A percentile compares a stretch with the other conserved stretches of the same genome.
Conservation (phyloP, 2,113 vertebrate genomes). For the Microcebus lehilahytsara region DNA sequence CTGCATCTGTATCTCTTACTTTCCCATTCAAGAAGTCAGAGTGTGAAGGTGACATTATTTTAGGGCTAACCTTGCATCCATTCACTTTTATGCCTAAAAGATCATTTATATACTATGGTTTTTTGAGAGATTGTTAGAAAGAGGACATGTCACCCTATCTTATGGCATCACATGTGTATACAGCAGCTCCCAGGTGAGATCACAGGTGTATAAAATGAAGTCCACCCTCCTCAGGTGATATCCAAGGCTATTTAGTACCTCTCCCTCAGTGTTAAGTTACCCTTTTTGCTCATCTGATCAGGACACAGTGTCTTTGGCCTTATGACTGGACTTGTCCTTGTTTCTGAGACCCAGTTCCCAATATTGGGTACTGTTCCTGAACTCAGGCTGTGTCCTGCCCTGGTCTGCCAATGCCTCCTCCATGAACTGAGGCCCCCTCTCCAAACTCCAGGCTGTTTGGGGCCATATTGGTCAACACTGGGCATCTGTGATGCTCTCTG, state of each 20-base stretch:
- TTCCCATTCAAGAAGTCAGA: background rate
- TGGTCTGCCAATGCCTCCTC: background rate
- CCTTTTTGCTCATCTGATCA: background rate
- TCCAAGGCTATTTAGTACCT: background rate
- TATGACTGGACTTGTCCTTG: background rate
- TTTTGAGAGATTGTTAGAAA: conserved; percentile 6
- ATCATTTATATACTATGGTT: background rate
- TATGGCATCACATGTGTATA: background rate
- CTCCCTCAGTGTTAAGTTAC: background rate
- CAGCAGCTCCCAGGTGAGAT: background rate
- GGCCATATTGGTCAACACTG: background rate
- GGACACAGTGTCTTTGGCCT: background rate
- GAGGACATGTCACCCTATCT: background rate
- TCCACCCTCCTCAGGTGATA: background rate
- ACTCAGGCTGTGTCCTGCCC: background rate
- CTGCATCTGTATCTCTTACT: background rate
- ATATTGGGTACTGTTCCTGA: background rate
- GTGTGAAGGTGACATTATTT: background rate
- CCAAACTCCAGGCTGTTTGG: background rate
- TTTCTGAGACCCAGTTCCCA: background rate
- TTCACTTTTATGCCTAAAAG: background rate
- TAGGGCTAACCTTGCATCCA: background rate
- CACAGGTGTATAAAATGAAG: too few relatives aligned
- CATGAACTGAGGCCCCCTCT: background rate
- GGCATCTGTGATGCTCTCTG: background rate